Evolutionary conservation across 2,113 vertebrate genomes (phyloP).

Genomic region (Dasyurus viverrinus): DNA sequence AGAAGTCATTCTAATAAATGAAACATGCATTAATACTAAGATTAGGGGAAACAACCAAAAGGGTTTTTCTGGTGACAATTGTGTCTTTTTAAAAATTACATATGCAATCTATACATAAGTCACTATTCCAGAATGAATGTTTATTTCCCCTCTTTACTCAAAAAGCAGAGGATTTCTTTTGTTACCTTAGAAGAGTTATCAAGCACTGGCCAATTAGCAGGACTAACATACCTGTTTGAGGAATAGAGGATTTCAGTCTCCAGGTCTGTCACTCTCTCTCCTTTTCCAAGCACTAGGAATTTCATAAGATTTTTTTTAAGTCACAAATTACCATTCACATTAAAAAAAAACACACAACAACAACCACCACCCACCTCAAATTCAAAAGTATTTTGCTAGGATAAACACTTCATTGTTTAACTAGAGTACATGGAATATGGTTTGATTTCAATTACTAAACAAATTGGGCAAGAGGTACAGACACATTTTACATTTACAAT

Average conservation of each 20-base stretch:
- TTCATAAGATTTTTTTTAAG: slow-evolving; percentile 74
- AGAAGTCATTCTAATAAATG: slow-evolving; percentile 29
- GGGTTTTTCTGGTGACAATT: not conserved
- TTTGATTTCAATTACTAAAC: slow-evolving; percentile 13
- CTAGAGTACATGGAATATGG: not conserved
- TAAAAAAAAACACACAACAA: slow-evolving; percentile 10
- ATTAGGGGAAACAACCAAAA: not conserved
- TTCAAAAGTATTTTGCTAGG: slow-evolving; percentile 35
- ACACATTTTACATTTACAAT: not conserved
- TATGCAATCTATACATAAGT: not conserved
- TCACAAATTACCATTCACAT: slow-evolving; percentile 53
- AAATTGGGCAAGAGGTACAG: not conserved
- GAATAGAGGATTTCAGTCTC: slow-evolving; percentile 69
- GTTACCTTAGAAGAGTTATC: not conserved
- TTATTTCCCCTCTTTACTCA: not conserved
- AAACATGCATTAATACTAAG: not conserved
- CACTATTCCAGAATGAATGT: not conserved
- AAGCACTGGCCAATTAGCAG: slow-evolving; percentile 1
- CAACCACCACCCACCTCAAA: slow-evolving; percentile 35
- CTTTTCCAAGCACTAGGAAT: slow-evolving; percentile 74
- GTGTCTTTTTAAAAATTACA: not conserved
- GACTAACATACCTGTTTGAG: slow-evolving; percentile 69
- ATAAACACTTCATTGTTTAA: slow-evolving; percentile 46
- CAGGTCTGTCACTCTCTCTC: slow-evolving; percentile 73
- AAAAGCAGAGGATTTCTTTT: not conserved